Conservation (phyloP, 1,140 invertebrate genomes). For the Aphidius ervi region DNA sequence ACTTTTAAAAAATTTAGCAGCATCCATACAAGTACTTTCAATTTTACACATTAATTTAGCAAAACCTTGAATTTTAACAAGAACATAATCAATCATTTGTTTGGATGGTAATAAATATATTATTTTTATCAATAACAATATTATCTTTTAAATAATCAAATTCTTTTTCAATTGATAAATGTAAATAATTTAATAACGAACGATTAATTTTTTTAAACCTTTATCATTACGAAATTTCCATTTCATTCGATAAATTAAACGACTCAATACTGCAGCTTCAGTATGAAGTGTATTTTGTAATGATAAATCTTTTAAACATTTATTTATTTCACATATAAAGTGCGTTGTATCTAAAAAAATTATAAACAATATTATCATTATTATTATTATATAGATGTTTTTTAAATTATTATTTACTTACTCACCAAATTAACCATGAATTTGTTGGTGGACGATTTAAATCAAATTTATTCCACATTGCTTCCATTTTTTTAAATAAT, state of each 20-base stretch:
- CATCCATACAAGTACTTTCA: slow-evolving; percentile 47
- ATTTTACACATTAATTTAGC: slow-evolving; percentile 56
- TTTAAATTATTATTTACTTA: neutral
- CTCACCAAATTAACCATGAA: slow-evolving; percentile 36
- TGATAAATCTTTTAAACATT: slow-evolving; percentile 45
- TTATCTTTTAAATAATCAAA: slow-evolving; percentile 43
- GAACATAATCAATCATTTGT: slow-evolving; percentile 58
- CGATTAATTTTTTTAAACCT: slow-evolving; percentile 58
- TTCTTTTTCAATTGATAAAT: slow-evolving; percentile 44
- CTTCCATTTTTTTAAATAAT: slow-evolving; percentile 27
- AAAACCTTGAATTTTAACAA: slow-evolving; percentile 56
- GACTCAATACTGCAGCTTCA: slow-evolving; percentile 56
- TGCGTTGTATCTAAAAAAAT: slow-evolving; percentile 30
- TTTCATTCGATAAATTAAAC: slow-evolving; percentile 60
- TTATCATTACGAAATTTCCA: slow-evolving; percentile 60
- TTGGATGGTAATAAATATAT: slow-evolving; percentile 50
- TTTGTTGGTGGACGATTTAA: slow-evolving; percentile 36
- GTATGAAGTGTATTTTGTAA: slow-evolving; percentile 52
- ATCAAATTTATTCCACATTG: slow-evolving; percentile 39
- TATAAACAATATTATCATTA: neutral
- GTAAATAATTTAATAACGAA: slow-evolving; percentile 55
- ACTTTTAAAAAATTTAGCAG: slow-evolving; percentile 53
- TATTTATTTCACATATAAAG: slow-evolving; percentile 28
- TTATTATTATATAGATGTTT: neutral
- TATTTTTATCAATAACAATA: slow-evolving; percentile 37